phyloP scores from a whole-genome alignment of 1,140 invertebrate genomes.

The Formica exsecta region DNA sequence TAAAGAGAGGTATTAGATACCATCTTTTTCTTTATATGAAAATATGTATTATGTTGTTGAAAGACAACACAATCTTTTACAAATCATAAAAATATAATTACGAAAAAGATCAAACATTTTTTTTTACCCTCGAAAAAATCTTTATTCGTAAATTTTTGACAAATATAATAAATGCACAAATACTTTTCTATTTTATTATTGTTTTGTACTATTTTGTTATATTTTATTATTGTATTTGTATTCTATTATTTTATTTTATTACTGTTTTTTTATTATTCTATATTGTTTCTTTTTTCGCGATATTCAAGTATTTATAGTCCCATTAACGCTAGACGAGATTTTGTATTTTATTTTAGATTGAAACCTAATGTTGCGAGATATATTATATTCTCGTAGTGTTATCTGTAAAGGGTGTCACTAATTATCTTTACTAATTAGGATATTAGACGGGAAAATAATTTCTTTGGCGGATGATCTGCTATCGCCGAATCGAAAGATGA shows the following conservation, averaged over 20 bases:
- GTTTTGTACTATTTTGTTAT: background rate
- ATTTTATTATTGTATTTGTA: background rate
- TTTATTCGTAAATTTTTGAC: background rate
- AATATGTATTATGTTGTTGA: background rate
- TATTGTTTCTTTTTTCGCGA: background rate
- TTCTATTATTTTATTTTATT: too few relatives aligned
- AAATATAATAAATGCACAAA: background rate
- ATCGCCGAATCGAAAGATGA: background rate
- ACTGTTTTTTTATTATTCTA: too few relatives aligned
- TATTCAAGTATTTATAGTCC: background rate
- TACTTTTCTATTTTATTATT: conserved; percentile 3
- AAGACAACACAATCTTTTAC: background rate
- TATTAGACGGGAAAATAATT: conserved; percentile 54
- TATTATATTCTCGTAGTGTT: conserved; percentile 4
- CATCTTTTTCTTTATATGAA: background rate
- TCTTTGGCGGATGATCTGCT: conserved; percentile 19
- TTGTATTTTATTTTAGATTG: background rate
- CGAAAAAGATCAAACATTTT: background rate
- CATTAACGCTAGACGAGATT: background rate
- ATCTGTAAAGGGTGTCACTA: conserved; percentile 27
- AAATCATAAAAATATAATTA: background rate
- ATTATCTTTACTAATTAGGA: conserved; percentile 42
- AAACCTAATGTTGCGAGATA: conserved; percentile 18
- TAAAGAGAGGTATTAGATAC: background rate
- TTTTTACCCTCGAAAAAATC: background rate